Evolutionary conservation across 2,113 vertebrate species (phyloP), one percentile per base, ranked within the genome.

Genomic region (Platysternon megacephalum): DNA sequence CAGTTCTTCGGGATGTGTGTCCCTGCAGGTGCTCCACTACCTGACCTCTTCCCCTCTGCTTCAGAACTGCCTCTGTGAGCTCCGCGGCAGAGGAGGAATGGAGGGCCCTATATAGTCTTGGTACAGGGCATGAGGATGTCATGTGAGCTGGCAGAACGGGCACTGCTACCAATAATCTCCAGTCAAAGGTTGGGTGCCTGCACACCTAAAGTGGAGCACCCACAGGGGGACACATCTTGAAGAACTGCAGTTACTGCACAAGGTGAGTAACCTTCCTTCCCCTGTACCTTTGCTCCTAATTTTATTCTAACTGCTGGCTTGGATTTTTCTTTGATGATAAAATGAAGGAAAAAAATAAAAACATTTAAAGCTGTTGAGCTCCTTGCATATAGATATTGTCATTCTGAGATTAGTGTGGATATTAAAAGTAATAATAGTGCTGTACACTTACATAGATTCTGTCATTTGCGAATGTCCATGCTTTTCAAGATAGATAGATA

Each of bases 311-410:
- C 46, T 84, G 48, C 35, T 86, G 85, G 51, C 72, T 49, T 44
- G 94, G 78, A 79, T 58, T 53, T 21, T 74, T 51, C n/a, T 94
- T 79, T 86, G 95, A 87, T 61, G 87, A 91, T 46, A 10, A 82
- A 86, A 90, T 79, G 52, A 2, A 92, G 93, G 51, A 39, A 87
- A 49, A 89, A 91, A 3, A 55, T 24, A 56, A 29, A 14, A 46
- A 17, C 51, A 11, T 11, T 90, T 93, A 89, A 86, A 89, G 35
- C 51, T 61, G 65, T 88, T 94, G 61, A 93, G 80, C 53, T 8
- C 0, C 80, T 65, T 93, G 52, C 28, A 19, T 13, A 52, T 89
- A 92, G 89, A 88, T 11, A 82, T 83, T 84, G 74, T 68, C 90
- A 85, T 93, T 65, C 72, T 61, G 68, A 68, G 42, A 52, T 61